Base-by-base conservation (phyloP, 2,888 invertebrate species). In the Agonopterix alstromeriana region DNA sequence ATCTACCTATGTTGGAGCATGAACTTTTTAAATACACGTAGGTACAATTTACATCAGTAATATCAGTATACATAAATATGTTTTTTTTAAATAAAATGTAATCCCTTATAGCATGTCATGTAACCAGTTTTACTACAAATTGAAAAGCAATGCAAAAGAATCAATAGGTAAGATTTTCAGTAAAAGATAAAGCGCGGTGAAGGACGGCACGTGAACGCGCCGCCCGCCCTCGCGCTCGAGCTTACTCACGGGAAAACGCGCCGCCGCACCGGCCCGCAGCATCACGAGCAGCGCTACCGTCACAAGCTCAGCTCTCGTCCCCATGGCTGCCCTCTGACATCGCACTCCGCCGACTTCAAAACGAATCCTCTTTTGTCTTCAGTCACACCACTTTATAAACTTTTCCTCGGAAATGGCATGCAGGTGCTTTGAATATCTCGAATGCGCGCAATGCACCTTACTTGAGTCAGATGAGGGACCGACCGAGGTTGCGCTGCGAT, bases 361-460 rank as follows among this genome's bases (percentile, higher is more conserved):
- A 27, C 60, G 58, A 70, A 68, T 67, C 27, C 63, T 60, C 57
- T 60, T 50, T 53, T 55, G 58, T 56, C 63, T 64, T 62, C 54
- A 55, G 53, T 52, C 56, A 63, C 77, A 63, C 70, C 62, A 67
- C 73, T 80, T 68, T 85, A 80, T 84, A 85, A 81, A 67, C 73
- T 61, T 59, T 51, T 58, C 56, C 58, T 55, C 70, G 73, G 72
- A 73, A 73, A 59, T 67, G 56, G 58, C 68, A 87, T 88, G 87
- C 87, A 87, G 86, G 87, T 86, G 68, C 69, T 87, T 85, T 83
- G 82, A 83, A 85, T 87, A 87, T 86, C 80, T 61, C 65, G 61
- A 63, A 56, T 56, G 67, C 73, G 68, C 70, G 60, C 72, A 73
- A 73, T 78, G 77, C 79, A 80, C 78, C 65, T 65, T 56, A 61